A percentile compares a stretch with the other conserved stretches of the same genome.
Conservation (phyloP, 2,113 vertebrate species). For the Vombatus ursinus region DNA sequence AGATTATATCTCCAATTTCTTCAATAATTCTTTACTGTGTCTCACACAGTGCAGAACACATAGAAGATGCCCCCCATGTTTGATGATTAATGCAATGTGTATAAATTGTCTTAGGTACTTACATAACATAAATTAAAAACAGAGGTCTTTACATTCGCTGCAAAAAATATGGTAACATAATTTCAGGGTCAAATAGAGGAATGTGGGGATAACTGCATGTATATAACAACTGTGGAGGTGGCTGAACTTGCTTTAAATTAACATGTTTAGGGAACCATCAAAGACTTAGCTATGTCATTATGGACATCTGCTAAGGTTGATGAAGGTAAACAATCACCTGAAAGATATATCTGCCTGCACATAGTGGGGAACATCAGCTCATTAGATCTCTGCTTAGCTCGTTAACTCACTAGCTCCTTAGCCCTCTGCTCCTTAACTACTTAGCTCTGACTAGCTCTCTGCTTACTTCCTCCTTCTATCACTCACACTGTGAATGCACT, state of each 20-base stretch:
- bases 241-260: conserved; percentile 25
- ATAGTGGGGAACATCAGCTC: conserved; percentile 75
- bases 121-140: conserved; percentile 47
- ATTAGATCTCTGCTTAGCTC: conserved; percentile 80
- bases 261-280: conserved; percentile 42
- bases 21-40: conserved; percentile 46
- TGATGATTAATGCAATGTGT: conserved; percentile 56
- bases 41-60: conserved; percentile 8
- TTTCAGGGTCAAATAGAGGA: conserved; percentile 52
- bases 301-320: conserved; percentile 72
- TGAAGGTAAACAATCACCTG: conserved; percentile 75
- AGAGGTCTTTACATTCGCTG: conserved; percentile 35
- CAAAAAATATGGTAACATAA: conserved; percentile 20
- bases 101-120: conserved; percentile 56
- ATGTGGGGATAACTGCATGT: background rate
- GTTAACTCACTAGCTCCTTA: conserved; percentile 81
- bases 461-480: conserved; percentile 71
- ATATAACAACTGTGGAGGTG: background rate
- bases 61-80: conserved; percentile 37
- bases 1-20: conserved; percentile 56
- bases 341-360: conserved; percentile 70
- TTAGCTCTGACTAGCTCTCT: conserved; percentile 73
- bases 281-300: conserved; percentile 59
- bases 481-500: conserved; percentile 77
- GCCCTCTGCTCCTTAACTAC: conserved; percentile 78